Evolutionary conservation across 2,888 invertebrate genomes (phyloP).

Genomic region (Automeris io): DNA sequence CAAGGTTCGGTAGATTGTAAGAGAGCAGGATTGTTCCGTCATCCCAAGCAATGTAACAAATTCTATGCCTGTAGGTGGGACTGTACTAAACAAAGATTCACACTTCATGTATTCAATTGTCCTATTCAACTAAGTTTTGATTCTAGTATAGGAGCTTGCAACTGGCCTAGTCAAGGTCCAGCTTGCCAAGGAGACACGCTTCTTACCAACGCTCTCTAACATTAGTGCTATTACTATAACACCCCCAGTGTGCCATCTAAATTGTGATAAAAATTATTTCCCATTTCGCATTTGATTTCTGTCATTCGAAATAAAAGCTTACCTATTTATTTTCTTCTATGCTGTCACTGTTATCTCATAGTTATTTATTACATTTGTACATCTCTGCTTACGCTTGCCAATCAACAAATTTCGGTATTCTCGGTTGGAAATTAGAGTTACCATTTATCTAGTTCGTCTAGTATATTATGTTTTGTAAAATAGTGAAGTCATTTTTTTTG

Average conservation of each 20-base stretch:
- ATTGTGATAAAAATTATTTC: conserved; percentile 52
- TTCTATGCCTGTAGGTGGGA: conserved; percentile 91
- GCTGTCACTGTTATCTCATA: conserved; percentile 69
- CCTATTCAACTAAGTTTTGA: conserved; percentile 88
- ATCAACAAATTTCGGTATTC: conserved; percentile 39
- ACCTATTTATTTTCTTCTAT: conserved; percentile 65
- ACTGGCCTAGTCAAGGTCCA: conserved; percentile 89
- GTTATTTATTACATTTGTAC: conserved; percentile 66
- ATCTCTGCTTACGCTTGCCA: conserved; percentile 52
- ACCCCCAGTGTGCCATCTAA: conserved; percentile 65
- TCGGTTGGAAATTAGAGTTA: conserved; percentile 53
- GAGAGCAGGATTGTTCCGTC: conserved; percentile 79
- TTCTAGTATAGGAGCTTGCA: conserved; percentile 84
- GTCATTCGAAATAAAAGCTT: conserved; percentile 50
- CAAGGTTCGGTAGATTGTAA: conserved; percentile 79
- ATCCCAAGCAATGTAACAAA: conserved; percentile 87
- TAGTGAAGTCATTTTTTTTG: conserved; percentile 56
- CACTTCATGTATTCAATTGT: conserved; percentile 86
- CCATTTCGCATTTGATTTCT: conserved; percentile 39
- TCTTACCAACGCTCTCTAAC: conserved; percentile 71
- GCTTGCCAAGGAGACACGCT: conserved; percentile 84
- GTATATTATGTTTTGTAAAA: conserved; percentile 49
- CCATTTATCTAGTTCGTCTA: conserved; percentile 62
- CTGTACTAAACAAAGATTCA: conserved; percentile 84
- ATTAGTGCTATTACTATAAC: conserved; percentile 25